Percentiles rank a stretch among this genome's conserved stretches.
Conservation (phyloP, 2,888 invertebrate species). For the Metallyticus violacea region DNA sequence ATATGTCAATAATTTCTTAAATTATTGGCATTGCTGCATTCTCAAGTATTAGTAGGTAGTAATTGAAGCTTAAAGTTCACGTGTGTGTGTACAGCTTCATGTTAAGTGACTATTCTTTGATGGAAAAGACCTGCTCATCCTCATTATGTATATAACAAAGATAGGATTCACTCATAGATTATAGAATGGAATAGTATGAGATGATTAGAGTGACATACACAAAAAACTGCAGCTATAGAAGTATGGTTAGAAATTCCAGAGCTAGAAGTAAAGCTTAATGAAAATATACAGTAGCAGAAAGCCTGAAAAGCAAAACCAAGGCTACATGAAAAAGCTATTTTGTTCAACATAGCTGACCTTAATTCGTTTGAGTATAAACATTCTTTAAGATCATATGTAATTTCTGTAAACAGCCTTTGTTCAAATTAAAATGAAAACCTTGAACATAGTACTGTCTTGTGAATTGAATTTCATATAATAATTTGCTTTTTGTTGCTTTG, state of each 20-base stretch:
- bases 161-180: neutral
- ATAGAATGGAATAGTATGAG: neutral
- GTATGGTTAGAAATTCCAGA: too few species aligned
- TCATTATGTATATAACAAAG: neutral
- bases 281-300: too few species aligned
- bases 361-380: too few species aligned
- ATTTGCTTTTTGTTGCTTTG: neutral
- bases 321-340: too few species aligned
- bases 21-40: neutral
- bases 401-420: neutral
- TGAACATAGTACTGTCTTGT: neutral
- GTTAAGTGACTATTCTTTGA: neutral
- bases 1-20: neutral
- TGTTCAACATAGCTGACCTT: too few species aligned
- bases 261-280: too few species aligned
- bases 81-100: neutral
- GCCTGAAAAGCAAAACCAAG: too few species aligned
- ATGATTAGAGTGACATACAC: neutral
- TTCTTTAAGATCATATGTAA: too few species aligned
- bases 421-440: neutral
- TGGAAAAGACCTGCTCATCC: neutral
- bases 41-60: neutral
- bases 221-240: too few species aligned
- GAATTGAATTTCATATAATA: neutral
- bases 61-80: neutral